Percentiles rank a stretch among this genome's conserved stretches.
phyloP scores from a whole-genome alignment of 2,888 invertebrate species.

The Chouioia cunea region DNA sequence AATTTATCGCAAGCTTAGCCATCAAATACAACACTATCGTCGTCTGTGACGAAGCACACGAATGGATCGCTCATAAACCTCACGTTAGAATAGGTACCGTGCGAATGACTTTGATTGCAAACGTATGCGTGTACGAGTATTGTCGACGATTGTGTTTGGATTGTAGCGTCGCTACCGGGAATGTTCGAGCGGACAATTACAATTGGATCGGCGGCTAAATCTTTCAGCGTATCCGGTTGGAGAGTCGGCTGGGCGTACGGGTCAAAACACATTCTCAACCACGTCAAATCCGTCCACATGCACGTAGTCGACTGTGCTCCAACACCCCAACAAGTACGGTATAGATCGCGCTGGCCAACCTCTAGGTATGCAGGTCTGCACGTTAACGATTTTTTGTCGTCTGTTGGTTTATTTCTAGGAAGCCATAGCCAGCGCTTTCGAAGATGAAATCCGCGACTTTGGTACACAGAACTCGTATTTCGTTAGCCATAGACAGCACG shows the following conservation, averaged over 20 bases:
- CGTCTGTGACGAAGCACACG: constrained; percentile 97
- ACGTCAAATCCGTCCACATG: constrained; percentile 91
- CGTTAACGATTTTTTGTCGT: neutral
- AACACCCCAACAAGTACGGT: constrained; percentile 85
- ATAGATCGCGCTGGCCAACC: no score
- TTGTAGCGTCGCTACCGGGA: constrained; percentile 86
- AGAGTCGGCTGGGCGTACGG: constrained; percentile 97
- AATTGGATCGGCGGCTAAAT: constrained; percentile 97
- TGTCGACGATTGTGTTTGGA: no score
- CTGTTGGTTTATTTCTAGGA: neutral
- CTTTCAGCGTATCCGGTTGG: constrained; percentile 98
- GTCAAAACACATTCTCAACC: constrained; percentile 82
- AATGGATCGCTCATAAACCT: constrained; percentile 92
- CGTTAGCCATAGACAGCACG: constrained; percentile 79
- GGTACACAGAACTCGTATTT: constrained; percentile 87
- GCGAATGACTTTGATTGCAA: no score
- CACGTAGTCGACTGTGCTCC: constrained; percentile 92
- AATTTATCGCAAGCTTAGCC: no score
- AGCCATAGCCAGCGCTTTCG: constrained; percentile 61
- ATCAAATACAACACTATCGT: no score
- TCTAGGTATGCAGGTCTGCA: no score
- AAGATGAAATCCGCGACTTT: constrained; percentile 77
- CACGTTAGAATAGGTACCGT: constrained; percentile 95
- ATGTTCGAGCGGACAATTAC: constrained; percentile 99
- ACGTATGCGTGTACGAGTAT: no score